Conservation (phyloP, 2,797 vertebrate genomes). For the Tadarida brasiliensis region DNA sequence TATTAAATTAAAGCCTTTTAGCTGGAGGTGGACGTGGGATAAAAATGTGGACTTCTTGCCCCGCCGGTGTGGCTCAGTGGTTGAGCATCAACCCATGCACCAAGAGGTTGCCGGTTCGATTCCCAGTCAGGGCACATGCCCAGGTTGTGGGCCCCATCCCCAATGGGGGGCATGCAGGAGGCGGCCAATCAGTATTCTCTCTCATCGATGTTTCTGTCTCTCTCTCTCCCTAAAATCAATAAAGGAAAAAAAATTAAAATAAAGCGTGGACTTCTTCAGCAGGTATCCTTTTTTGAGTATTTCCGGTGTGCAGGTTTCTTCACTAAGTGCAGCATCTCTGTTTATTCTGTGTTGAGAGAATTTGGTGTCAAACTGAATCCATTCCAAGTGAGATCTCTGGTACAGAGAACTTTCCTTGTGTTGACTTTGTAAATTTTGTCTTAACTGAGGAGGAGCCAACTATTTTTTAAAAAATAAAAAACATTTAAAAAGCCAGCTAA, state of each 20-base stretch:
- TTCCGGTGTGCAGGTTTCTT: not conserved
- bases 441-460: not conserved
- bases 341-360: not conserved
- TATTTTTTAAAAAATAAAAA: not conserved
- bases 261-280: not conserved
- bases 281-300: not conserved
- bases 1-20: not conserved
- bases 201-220: no score
- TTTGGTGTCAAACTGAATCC: not conserved
- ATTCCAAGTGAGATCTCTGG: not conserved
- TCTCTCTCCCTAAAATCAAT: no score
- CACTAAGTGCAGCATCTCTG: no score
- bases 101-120: no score
- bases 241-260: no score
- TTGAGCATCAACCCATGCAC: no score
- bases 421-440: not conserved
- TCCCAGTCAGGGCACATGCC: no score
- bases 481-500: not conserved
- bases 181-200: no score
- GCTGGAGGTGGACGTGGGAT: not conserved
- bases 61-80: no score
- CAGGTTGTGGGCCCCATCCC: no score
- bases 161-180: no score
- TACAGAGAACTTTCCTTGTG: not conserved
- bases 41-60: not conserved